Evolutionary conservation across 2,113 vertebrate genomes (phyloP).

Genomic region (Steatornis caripensis): DNA sequence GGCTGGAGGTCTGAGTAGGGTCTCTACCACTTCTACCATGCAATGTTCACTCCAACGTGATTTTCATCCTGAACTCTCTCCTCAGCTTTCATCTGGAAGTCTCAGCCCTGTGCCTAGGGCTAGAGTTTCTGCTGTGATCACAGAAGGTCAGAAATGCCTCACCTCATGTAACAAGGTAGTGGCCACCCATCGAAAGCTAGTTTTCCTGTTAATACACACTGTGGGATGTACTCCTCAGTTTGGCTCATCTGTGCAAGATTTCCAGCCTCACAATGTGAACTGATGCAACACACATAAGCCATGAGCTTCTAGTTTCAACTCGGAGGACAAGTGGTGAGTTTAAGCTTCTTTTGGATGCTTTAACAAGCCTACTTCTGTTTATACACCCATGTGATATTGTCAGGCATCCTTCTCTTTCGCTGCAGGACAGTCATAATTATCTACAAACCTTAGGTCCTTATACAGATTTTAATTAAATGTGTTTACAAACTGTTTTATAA

Average conservation of each 20-base stretch:
- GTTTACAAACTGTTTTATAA: conserved; percentile 4
- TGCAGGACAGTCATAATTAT: not conserved
- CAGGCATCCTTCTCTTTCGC: not conserved
- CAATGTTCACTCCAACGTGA: not conserved
- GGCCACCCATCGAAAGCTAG: not conserved
- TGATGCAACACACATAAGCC: not conserved
- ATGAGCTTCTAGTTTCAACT: not conserved
- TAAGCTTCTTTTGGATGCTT: not conserved
- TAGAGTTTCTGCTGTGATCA: not conserved
- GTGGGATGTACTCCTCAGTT: not conserved
- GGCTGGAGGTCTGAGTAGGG: not conserved
- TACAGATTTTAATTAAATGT: conserved; percentile 7
- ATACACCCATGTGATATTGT: not conserved
- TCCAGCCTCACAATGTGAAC: not conserved
- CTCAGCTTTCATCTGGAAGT: not conserved
- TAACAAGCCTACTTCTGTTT: not conserved
- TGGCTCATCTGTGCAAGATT: not conserved
- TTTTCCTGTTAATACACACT: not conserved
- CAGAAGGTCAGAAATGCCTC: not conserved
- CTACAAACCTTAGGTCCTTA: not conserved
- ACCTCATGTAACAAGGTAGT: not conserved
- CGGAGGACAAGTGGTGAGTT: not conserved
- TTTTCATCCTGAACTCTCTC: not conserved
- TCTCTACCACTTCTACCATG: not conserved
- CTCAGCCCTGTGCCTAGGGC: not conserved